Evolutionary conservation across 2,888 invertebrate species (phyloP), one percentile per base, ranked within the genome.

Genomic region (Cosmopolites sordidus): DNA sequence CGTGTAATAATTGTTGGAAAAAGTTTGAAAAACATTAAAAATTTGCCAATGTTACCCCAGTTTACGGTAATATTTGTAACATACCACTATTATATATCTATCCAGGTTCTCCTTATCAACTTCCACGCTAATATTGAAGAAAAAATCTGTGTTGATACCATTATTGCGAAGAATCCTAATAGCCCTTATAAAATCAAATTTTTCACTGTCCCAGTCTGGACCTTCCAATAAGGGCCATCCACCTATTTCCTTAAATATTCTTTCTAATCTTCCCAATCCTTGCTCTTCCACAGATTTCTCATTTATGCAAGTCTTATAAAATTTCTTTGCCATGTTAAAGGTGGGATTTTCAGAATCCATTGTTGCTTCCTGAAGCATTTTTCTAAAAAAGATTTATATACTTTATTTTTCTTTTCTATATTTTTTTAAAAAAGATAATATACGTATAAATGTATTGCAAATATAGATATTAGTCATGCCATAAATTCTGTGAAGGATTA

Each of bases 151-250:
- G 59, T 67, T 66, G 50, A 70, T 62, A 29, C 74, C 74, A 44
- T 67, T 58, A 48, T 62, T 60, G 40, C 71, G 62, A 49, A 74
- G 64, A 56, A 67, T 68, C 46, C 66, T 62, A 12, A 69, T 63
- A 16, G 69, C 66, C 14, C 62, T 60, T 49, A 63, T 66, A 73
- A 73, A 74, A 56, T 70, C 66, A 59, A 72, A 74, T 16, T 62
- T 75, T 51, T 60, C 61, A 43, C 70, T 66, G 43, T 72, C 67
- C 78, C 78, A 79, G 46, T 68, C 65, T 53, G 69, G 66, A n/a
- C 74, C 75, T 54, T 74, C 74, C 9, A 79, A 64, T n/a, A 75
- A 73, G 5, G 83, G 83, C 82, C 82, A 83, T 1, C 81, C 81
- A 12, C 82, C 82, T 27, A 82, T 73, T 59, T 74, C 70, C 22